phyloP scores from a whole-genome alignment of 2,113 vertebrate species.

The Arizona elegans region DNA sequence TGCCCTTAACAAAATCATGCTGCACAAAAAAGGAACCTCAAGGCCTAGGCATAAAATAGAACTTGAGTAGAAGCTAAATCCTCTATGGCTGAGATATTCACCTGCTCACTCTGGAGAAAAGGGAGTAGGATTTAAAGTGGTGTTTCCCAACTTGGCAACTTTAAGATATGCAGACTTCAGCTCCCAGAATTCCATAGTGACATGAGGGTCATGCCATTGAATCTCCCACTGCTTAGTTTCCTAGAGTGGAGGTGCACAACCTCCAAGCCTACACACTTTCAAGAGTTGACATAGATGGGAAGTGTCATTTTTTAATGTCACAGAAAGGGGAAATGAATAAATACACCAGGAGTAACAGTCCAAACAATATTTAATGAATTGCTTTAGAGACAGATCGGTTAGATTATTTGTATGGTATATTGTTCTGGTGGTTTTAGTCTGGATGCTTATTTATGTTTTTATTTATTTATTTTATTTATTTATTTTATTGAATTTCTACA shows the following conservation, averaged over 20 bases:
- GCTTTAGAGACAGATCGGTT: neutral
- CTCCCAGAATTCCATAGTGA: neutral
- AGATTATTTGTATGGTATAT: neutral
- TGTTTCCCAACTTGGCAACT: neutral
- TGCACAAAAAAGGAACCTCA: neutral
- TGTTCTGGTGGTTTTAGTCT: neutral
- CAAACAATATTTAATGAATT: neutral
- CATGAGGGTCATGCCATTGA: neutral
- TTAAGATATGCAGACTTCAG: neutral
- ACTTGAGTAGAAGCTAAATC: neutral
- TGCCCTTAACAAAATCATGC: conserved; percentile 35
- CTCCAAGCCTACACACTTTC: neutral
- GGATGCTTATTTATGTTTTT: neutral
- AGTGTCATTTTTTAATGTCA: neutral
- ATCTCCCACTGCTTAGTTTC: neutral
- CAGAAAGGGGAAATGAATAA: neutral
- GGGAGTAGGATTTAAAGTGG: neutral
- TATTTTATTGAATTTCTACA: too few species aligned
- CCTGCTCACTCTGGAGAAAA: neutral
- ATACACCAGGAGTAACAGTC: neutral
- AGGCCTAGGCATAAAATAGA: neutral
- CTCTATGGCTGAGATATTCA: neutral
- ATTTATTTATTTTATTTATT: too few species aligned
- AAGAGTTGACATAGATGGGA: neutral
- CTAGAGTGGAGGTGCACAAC: neutral